Percentiles rank a stretch among this genome's conserved stretches.
These are phyloP conservation scores for Cylindroiulus punctatus DNA, from an alignment of 2,888 invertebrate genomes.

Conservation along the genomic window DNA sequence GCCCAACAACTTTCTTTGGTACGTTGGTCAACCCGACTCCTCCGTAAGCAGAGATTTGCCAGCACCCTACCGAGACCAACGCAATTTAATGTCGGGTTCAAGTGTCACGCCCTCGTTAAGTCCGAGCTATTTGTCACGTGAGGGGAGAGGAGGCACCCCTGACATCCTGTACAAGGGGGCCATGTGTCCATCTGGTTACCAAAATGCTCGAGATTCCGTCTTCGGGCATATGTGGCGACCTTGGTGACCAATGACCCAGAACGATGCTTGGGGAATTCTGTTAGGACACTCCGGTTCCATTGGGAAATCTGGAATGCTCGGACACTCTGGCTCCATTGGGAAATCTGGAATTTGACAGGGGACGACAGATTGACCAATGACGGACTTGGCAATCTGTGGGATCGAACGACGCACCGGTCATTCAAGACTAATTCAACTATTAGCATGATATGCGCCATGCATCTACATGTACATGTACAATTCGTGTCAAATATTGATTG, in stretches of 20 bases:
- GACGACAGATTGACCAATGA: background rate
- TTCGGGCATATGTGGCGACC: background rate
- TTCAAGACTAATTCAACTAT: too few species aligned
- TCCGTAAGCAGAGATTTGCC: background rate
- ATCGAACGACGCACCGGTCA: background rate
- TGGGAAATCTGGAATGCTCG: background rate
- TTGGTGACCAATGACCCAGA: background rate
- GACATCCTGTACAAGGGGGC: background rate
- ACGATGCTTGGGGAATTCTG: background rate
- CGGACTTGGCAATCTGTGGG: too few species aligned
- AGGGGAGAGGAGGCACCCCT: background rate
- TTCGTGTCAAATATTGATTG: too few species aligned
- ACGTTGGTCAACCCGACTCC: background rate
- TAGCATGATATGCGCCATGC: too few species aligned
- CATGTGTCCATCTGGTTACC: constrained; percentile 7
- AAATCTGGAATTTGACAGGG: background rate
- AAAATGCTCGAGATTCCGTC: background rate
- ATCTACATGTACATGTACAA: too few species aligned
- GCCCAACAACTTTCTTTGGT: background rate
- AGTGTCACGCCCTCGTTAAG: background rate
- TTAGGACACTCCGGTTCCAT: background rate
- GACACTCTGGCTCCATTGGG: too few species aligned
- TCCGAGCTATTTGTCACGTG: constrained; percentile 6
- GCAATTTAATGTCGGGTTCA: background rate
- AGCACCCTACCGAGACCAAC: background rate